phyloP scores from a whole-genome alignment of 1,140 invertebrate species.

The Armadillidium nasatum region DNA sequence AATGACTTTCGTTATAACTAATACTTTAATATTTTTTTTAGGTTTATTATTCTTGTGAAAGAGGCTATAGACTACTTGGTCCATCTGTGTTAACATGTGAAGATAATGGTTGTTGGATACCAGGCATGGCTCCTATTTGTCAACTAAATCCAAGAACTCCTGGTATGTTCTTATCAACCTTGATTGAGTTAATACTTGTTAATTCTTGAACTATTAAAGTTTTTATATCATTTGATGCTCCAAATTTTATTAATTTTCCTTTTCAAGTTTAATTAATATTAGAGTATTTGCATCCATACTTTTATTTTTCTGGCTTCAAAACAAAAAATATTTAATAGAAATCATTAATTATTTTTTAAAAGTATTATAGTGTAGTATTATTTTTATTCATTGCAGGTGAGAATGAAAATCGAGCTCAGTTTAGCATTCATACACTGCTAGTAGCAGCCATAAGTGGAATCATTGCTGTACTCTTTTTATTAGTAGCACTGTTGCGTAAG shows the following conservation, averaged over 20 bases:
- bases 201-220: too few relatives aligned
- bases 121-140: neutral
- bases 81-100: neutral
- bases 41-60: conserved; percentile 1
- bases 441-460: neutral
- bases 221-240: neutral
- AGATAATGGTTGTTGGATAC: neutral
- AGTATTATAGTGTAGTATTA: too few relatives aligned
- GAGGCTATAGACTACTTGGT: neutral
- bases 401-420: neutral
- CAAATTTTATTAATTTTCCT: neutral
- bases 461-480: neutral
- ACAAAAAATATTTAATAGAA: too few relatives aligned
- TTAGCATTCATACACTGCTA: neutral
- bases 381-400: neutral
- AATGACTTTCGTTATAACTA: neutral
- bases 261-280: too few relatives aligned
- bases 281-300: too few relatives aligned
- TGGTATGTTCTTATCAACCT: neutral
- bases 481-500: neutral
- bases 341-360: too few relatives aligned
- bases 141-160: neutral
- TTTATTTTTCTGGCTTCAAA: too few relatives aligned
- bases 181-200: too few relatives aligned
- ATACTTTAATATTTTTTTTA: neutral